Percentiles rank a stretch among this genome's conserved stretches.
Evolutionary conservation across 1,140 invertebrate genomes (phyloP).

Genomic region (Cydia amplana): DNA sequence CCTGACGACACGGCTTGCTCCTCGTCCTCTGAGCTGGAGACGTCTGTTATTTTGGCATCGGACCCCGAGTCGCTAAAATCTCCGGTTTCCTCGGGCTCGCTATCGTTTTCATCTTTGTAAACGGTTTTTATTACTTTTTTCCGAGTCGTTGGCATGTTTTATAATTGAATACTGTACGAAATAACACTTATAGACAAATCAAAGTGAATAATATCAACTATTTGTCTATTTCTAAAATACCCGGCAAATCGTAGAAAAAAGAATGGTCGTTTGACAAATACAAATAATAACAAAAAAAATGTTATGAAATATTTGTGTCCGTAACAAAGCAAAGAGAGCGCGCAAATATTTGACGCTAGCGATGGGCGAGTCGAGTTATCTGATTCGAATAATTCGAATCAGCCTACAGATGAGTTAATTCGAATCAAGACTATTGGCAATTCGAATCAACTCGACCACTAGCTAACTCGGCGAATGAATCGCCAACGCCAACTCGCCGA

Average conservation of each 20-base stretch:
- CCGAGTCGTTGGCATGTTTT: conserved; percentile 64
- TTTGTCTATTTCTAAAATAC: conserved; percentile 35
- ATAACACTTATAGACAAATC: not conserved
- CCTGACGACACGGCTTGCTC: conserved; percentile 50
- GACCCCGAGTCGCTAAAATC: conserved; percentile 78
- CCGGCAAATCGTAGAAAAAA: not conserved
- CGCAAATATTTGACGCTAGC: not conserved
- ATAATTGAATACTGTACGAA: not conserved
- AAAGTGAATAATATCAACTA: not conserved
- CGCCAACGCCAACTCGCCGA: no score
- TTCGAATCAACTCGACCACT: no score
- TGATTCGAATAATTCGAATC: no score
- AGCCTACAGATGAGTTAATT: no score
- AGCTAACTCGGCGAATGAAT: no score
- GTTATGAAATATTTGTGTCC: not conserved
- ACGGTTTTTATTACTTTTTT: conserved; percentile 70
- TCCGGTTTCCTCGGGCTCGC: conserved; percentile 52
- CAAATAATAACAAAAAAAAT: not conserved
- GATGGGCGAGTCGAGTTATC: no score
- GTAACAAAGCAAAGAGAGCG: not conserved
- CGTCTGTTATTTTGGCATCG: conserved; percentile 70
- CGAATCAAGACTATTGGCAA: no score
- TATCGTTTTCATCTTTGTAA: conserved; percentile 70
- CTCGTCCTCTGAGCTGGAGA: conserved; percentile 58
- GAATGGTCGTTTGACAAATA: not conserved